Evolutionary conservation across 2,797 vertebrate species (phyloP), one percentile per base, ranked within the genome.

Genomic region (Cynopterus sphinx): DNA sequence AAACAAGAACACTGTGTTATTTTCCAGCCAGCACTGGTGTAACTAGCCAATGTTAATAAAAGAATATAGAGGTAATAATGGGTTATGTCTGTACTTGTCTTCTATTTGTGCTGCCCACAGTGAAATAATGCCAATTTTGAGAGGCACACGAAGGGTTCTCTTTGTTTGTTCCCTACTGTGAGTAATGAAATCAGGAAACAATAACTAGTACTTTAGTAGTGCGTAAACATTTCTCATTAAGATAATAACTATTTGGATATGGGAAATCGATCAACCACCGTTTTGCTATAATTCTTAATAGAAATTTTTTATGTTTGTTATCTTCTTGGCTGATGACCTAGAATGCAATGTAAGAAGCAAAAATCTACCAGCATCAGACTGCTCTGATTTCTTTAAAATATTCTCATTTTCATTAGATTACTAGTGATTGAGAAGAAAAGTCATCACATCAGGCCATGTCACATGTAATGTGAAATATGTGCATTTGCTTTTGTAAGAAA

Each of bases 21-120:
- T 91, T 78, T 24, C 78, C 51, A 82, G 67, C 17, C 68, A 70
- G 74, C 67, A 39, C 53, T 71, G 39, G 53, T 61, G 2, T 88
- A 97, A 96, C 82, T 9, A 93, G 19, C 36, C 92, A 33, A 33
- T 92, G 92, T 41, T 55, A 75, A 94, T 82, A 57, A 68, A 31
- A 95, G 78, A 96, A 43, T 41, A 55, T 6, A 57, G 24, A 88
- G 43, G 26, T 67, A 87, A 90, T 81, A 8, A 10, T 3, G 5
- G 98, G 99, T 99, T 98, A 99, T 99, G 99, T 99, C 99, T 99
- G 65, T 99, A 99, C 95, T 99, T 99, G 97, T 99, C 99, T 98
- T 99, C 99, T 99, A 98, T 97, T 99, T 31, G 99, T 98, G 99
- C 99, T 98, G 99, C 99, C 98, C 99, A 99, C 96, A 99, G 98